A percentile compares a stretch with the other conserved stretches of the same genome.
Evolutionary conservation across 2,888 invertebrate genomes (phyloP).

Genomic region (Scaptomyza polygonia): DNA sequence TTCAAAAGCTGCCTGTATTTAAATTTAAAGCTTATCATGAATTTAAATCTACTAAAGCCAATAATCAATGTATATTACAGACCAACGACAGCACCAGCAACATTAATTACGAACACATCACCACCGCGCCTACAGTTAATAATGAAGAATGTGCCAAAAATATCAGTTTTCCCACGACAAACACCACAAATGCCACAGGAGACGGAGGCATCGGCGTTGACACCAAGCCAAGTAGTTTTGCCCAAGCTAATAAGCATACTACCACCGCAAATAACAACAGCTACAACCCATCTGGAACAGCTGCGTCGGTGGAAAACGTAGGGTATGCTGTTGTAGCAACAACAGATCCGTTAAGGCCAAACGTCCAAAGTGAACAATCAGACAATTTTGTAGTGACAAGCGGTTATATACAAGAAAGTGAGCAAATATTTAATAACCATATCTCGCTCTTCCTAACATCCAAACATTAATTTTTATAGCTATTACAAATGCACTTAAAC

Average conservation of each 20-base stretch:
- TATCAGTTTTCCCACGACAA: constrained; percentile 19
- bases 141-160: constrained; percentile 40
- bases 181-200: constrained; percentile 19
- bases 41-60: constrained; percentile 59
- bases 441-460: not conserved
- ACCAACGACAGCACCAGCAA: constrained; percentile 67
- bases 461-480: constrained; percentile 84
- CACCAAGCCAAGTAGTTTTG: constrained; percentile 34
- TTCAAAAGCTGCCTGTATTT: constrained; percentile 46
- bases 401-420: constrained; percentile 97
- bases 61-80: constrained; percentile 68
- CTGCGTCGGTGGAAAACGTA: constrained; percentile 47
- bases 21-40: constrained; percentile 37
- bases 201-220: constrained; percentile 22
- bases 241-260: constrained; percentile 66
- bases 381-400: constrained; percentile 93
- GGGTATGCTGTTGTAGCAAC: constrained; percentile 29
- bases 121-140: constrained; percentile 53
- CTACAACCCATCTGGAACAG: constrained; percentile 27
- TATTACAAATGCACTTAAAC: constrained; percentile 95
- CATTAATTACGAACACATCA: constrained; percentile 43
- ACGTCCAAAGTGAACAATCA: constrained; percentile 47
- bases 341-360: constrained; percentile 11
- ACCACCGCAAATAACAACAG: constrained; percentile 32
- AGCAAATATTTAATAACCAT: constrained; percentile 79